A percentile compares a stretch with the other conserved stretches of the same genome.
These are phyloP conservation scores for Tenebrosternarchus preto DNA, from an alignment of 2,113 vertebrate genomes.

Conservation along the genomic window DNA sequence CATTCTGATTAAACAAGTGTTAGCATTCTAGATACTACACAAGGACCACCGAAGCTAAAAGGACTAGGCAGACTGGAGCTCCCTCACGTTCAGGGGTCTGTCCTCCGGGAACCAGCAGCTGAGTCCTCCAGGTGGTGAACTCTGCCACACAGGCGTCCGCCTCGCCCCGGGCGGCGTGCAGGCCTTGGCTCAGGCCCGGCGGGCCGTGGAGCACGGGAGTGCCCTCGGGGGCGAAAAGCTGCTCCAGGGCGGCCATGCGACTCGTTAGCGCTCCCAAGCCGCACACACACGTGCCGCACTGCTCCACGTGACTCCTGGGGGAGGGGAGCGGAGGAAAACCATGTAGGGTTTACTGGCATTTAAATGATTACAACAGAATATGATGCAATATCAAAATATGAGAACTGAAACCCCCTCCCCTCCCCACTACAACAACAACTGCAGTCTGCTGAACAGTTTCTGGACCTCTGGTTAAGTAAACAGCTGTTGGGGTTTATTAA, in stretches of 20 bases:
- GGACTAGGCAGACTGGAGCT: too few species aligned
- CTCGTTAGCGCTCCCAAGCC: slow-evolving; percentile 75
- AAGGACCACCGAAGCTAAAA: too few species aligned
- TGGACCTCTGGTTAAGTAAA: background rate
- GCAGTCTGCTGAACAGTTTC: too few species aligned
- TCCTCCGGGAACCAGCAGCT: slow-evolving; percentile 72
- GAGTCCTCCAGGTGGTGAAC: slow-evolving; percentile 85
- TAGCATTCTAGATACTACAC: too few species aligned
- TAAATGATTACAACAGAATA: too few species aligned
- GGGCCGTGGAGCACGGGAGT: slow-evolving; percentile 56
- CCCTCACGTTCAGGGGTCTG: slow-evolving; percentile 51
- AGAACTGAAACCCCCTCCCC: too few species aligned
- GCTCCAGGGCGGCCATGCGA: slow-evolving; percentile 78
- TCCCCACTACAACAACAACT: too few species aligned
- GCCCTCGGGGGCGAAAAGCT: slow-evolving; percentile 75
- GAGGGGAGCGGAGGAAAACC: background rate
- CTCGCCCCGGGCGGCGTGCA: slow-evolving; percentile 80
- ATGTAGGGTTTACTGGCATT: background rate
- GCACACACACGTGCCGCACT: slow-evolving; percentile 77
- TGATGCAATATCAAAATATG: too few species aligned
- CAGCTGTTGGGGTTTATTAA: too few species aligned
- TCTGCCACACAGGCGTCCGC: slow-evolving; percentile 74
- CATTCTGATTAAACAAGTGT: too few species aligned
- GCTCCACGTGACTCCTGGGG: slow-evolving; percentile 82
- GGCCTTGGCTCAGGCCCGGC: slow-evolving; percentile 76